A percentile compares a stretch with the other conserved stretches of the same genome.
phyloP scores from a whole-genome alignment of 2,888 invertebrate species.

The Campaea margaritaria region DNA sequence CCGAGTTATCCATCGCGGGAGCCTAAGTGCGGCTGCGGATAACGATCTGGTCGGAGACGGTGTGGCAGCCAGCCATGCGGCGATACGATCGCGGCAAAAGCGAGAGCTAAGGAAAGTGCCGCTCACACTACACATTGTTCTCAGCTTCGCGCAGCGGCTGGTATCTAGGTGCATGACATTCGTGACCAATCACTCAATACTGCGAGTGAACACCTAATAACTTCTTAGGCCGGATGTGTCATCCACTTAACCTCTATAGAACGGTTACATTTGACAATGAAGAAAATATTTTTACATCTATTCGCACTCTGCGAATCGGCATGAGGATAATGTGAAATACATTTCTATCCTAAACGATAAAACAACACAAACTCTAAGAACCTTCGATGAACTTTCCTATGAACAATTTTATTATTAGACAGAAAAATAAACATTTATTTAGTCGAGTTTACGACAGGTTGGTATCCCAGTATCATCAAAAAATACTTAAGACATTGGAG shows the following conservation, averaged over 20 bases:
- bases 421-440: too few species aligned
- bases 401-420: too few species aligned
- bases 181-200: slow-evolving; percentile 41
- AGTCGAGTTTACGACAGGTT: too few species aligned
- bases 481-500: too few species aligned
- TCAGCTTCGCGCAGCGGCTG: slow-evolving; percentile 39
- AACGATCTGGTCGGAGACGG: slow-evolving; percentile 63
- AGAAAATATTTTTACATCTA: not conserved
- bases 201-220: slow-evolving; percentile 21
- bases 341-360: too few species aligned
- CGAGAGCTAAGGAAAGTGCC: slow-evolving; percentile 49
- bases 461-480: too few species aligned
- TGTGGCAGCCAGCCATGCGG: slow-evolving; percentile 50
- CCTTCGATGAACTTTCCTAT: too few species aligned
- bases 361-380: too few species aligned
- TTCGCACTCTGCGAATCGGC: not conserved
- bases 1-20: slow-evolving; percentile 70
- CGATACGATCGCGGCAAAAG: slow-evolving; percentile 59
- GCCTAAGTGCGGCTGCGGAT: slow-evolving; percentile 71
- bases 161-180: slow-evolving; percentile 38
- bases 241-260: not conserved
- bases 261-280: not conserved
- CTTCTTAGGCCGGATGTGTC: not conserved
- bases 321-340: too few species aligned
- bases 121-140: slow-evolving; percentile 52